A percentile compares a stretch with the other conserved stretches of the same genome.
phyloP scores from a whole-genome alignment of 2,888 invertebrate genomes.

The Polietes domitor region DNA sequence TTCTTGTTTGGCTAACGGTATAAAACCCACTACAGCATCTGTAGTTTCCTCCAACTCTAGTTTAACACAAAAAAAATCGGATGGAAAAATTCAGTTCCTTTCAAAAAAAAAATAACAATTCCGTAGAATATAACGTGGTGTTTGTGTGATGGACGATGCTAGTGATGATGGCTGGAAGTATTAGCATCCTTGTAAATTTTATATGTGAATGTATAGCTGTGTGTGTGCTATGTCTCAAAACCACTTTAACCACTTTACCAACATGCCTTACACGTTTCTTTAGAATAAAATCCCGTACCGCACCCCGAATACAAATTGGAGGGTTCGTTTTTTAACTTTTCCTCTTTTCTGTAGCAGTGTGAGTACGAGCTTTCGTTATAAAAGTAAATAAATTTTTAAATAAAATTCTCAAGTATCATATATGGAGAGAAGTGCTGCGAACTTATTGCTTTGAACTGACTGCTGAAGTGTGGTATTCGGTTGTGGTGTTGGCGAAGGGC shows the following conservation, averaged over 20 bases:
- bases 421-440: background rate
- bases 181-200: constrained; percentile 67
- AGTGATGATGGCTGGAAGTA: constrained; percentile 63
- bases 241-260: constrained; percentile 68
- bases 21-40: constrained; percentile 8
- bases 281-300: no score
- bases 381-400: constrained; percentile 61
- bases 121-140: background rate
- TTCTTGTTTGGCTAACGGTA: constrained; percentile 62
- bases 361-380: constrained; percentile 44
- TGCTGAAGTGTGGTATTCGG: background rate
- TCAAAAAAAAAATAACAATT: constrained; percentile 22
- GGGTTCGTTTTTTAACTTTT: background rate
- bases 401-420: constrained; percentile 38
- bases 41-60: background rate
- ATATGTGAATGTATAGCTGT: constrained; percentile 43
- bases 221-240: constrained; percentile 59
- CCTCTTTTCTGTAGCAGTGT: constrained; percentile 6
- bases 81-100: constrained; percentile 3
- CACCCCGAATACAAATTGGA: background rate
- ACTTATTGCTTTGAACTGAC: constrained; percentile 35
- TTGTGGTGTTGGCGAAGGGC: background rate
- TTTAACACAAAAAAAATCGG: constrained; percentile 14
- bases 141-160: constrained; percentile 42
- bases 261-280: constrained; percentile 66